These are phyloP conservation scores for Dicaeum eximium DNA, from an alignment of 2,113 vertebrate species.

Conservation along the genomic window DNA sequence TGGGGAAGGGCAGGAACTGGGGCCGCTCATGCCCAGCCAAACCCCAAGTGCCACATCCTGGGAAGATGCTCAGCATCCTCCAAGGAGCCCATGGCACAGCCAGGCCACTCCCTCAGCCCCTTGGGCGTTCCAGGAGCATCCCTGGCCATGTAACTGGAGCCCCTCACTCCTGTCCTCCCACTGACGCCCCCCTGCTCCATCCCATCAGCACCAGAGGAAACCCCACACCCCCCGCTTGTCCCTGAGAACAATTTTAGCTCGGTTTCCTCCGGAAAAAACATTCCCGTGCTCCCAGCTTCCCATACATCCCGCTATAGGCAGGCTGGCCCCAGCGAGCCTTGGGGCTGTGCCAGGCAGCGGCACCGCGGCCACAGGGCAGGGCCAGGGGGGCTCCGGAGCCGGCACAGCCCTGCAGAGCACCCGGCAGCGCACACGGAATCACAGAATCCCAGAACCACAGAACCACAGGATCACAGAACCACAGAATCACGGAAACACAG, in stretches of 20 bases:
- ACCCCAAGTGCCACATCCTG: fast-evolving
- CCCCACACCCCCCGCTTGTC: background rate
- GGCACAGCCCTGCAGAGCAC: background rate
- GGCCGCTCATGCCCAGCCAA: background rate
- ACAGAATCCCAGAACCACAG: no score
- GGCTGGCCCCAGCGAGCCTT: background rate
- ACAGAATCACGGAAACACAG: no score
- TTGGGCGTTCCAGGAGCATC: background rate
- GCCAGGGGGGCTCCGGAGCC: fast-evolving
- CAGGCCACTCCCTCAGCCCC: background rate
- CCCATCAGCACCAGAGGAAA: background rate
- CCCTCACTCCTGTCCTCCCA: background rate
- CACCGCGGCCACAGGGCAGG: fast-evolving
- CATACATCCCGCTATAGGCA: constrained; percentile 4
- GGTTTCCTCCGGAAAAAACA: constrained; percentile 60
- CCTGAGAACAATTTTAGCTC: background rate
- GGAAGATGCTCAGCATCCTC: background rate
- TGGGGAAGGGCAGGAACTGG: background rate
- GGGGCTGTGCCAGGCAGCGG: background rate
- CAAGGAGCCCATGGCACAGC: fast-evolving
- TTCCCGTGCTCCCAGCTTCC: background rate
- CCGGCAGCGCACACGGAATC: no score
- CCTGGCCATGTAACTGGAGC: background rate
- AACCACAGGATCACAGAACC: no score
- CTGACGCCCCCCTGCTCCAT: background rate